Base-by-base conservation (phyloP, 2,797 vertebrate species). In the Platyrinchus mystaceus region DNA sequence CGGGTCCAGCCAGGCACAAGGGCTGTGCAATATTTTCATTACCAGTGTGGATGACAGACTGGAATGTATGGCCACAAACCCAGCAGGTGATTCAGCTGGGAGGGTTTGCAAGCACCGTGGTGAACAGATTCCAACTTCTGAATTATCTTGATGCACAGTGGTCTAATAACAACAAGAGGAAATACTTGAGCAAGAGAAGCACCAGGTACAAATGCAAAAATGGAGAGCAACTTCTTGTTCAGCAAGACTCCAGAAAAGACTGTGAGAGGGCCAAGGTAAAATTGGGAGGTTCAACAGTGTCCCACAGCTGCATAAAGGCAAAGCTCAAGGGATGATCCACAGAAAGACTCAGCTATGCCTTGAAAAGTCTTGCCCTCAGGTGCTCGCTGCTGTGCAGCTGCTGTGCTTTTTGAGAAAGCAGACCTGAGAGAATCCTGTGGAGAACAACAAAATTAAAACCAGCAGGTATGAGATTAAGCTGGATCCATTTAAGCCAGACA, bases 21-120 rank as follows among this genome's bases (percentile, higher is more conserved):
- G 62, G 43, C 74, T 76, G 46, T 56, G 91, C 60, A 94, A 70
- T 94, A 67, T 85, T 92, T 95, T 76, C 86, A 87, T 94, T 90
- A 67, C 64, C 78, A 34, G 14, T 43, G 3, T 5, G 56, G 93
- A 90, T 93, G 94, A 95, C 7, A 84, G 90, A 95, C 34, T 70
- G 95, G 94, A 95, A 95, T 87, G 81, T 43, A 90, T 32, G 68
- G 86, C 81, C 56, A 70, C 37, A 84, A 94, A 93, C 47, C 63
- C 81, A 67, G 36, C 0, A 47, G 74, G 89, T 95, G 88, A 97
- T 87, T 94, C 86, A 97, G 52, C 44, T 30, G 60, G 74, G 74
- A 96, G 20, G 70, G 87, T 82, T 12, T 74, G 60, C 47, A 85
- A 70, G 56, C 34, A 19, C 18, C 14, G 3, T 1, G 4, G 59